Percentiles rank a stretch among this genome's conserved stretches.
phyloP scores from a whole-genome alignment of 2,797 vertebrate genomes.

The Rhinoraja longicauda region DNA sequence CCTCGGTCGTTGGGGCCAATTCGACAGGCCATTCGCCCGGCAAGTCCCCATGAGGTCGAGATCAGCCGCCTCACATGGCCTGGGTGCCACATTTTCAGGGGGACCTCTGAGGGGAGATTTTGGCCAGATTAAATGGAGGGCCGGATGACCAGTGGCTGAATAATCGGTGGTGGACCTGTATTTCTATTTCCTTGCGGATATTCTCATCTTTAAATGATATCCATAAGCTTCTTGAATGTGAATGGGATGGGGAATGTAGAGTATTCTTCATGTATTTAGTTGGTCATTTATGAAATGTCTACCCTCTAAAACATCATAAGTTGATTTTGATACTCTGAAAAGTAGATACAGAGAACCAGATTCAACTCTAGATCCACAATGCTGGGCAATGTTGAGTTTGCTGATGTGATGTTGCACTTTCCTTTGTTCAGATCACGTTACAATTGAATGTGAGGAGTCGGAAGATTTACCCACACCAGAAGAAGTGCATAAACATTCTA shows the following conservation, averaged over 20 bases:
- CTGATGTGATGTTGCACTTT: background rate
- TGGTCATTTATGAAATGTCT: background rate
- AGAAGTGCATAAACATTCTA: slow-evolving; percentile 69
- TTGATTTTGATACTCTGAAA: slow-evolving; percentile 39
- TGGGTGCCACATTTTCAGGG: too few species aligned
- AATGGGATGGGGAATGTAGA: slow-evolving; percentile 33
- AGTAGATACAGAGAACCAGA: background rate
- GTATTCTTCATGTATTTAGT: background rate
- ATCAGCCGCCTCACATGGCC: too few species aligned
- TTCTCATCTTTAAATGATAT: background rate
- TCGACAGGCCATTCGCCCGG: too few species aligned
- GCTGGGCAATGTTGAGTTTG: background rate
- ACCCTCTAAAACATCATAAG: slow-evolving; percentile 45
- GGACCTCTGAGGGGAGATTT: too few species aligned
- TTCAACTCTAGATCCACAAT: background rate
- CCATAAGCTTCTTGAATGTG: background rate
- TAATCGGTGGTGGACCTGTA: too few species aligned
- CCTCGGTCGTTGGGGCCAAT: too few species aligned
- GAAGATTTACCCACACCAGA: slow-evolving; percentile 65
- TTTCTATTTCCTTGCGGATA: background rate
- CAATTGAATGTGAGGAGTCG: slow-evolving; percentile 72
- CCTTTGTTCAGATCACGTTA: slow-evolving; percentile 61
- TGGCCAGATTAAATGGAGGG: too few species aligned
- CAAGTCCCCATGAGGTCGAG: too few species aligned
- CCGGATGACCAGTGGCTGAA: too few species aligned